Percentiles rank a stretch among this genome's conserved stretches.
Conservation (phyloP, 2,797 vertebrate genomes). For the Brotogeris chrysoptera region DNA sequence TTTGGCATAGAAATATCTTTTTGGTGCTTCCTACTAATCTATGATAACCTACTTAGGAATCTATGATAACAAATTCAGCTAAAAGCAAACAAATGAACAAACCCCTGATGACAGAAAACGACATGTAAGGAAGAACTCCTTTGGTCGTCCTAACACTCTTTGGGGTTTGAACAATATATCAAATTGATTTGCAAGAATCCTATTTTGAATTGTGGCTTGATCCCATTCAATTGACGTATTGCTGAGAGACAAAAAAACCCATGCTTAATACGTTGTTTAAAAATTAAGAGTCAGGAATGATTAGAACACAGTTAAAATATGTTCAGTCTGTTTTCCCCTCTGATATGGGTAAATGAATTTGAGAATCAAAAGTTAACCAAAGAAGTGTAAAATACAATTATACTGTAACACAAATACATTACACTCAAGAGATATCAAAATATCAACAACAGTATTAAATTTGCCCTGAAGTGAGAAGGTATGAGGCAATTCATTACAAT, state of each 20-base stretch:
- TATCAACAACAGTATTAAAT: slow-evolving; percentile 55
- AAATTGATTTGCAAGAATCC: slow-evolving; percentile 39
- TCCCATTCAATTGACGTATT: neutral
- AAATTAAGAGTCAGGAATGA: slow-evolving; percentile 54
- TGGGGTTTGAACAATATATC: slow-evolving; percentile 23
- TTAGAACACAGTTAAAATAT: slow-evolving; percentile 59
- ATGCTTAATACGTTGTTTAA: neutral
- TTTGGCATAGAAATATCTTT: neutral
- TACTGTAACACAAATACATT: slow-evolving; percentile 57
- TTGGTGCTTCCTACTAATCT: neutral
- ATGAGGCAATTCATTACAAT: slow-evolving; percentile 58
- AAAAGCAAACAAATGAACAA: slow-evolving; percentile 8
- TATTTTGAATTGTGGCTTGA: neutral
- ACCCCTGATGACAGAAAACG: neutral
- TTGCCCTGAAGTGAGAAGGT: slow-evolving; percentile 50
- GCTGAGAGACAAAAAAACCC: neutral
- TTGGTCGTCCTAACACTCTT: neutral
- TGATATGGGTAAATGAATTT: slow-evolving; percentile 42
- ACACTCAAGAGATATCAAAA: slow-evolving; percentile 59
- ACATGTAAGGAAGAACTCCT: neutral
- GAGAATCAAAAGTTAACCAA: slow-evolving; percentile 56
- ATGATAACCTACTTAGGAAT: neutral
- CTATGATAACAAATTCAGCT: neutral
- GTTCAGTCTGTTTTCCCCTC: slow-evolving; percentile 42
- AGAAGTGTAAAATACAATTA: slow-evolving; percentile 60